Percentiles rank a stretch among this genome's conserved stretches.
Evolutionary conservation across 2,113 vertebrate genomes (phyloP).

Genomic region (Oncorhynchus kisutch): DNA sequence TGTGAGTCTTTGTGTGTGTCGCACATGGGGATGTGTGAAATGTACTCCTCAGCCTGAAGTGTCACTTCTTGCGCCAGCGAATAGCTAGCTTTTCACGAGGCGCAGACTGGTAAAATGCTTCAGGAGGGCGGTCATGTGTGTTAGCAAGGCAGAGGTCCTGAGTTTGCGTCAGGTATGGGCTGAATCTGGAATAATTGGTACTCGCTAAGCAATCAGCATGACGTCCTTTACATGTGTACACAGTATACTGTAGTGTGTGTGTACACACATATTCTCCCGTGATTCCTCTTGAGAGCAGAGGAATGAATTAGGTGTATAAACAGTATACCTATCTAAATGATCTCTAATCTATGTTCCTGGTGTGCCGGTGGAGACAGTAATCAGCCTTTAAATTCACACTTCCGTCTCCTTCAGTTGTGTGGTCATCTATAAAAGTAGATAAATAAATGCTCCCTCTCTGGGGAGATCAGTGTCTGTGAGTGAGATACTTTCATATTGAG

Average conservation of each 20-base stretch:
- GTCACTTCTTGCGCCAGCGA: no score
- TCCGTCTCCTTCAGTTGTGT: not conserved
- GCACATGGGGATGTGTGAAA: no score
- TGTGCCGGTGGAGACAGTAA: not conserved
- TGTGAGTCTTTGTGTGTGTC: no score
- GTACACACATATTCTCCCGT: not conserved
- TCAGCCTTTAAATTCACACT: not conserved
- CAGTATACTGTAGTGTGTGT: not conserved
- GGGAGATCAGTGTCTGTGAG: not conserved
- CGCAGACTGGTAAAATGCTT: no score
- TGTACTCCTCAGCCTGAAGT: no score
- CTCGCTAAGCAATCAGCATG: no score
- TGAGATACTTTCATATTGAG: not conserved
- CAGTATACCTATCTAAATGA: not conserved
- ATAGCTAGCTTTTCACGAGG: no score
- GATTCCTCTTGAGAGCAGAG: not conserved
- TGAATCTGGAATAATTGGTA: no score
- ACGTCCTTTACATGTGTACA: no score
- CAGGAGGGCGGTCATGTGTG: no score
- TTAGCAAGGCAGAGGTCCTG: not conserved
- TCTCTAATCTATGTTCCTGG: not conserved
- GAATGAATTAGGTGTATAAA: not conserved
- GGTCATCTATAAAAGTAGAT: not conserved
- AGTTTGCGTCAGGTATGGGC: not conserved
- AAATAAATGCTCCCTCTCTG: not conserved